Base-by-base conservation (phyloP, 1,140 invertebrate genomes). In the Saxidomus purpurata region DNA sequence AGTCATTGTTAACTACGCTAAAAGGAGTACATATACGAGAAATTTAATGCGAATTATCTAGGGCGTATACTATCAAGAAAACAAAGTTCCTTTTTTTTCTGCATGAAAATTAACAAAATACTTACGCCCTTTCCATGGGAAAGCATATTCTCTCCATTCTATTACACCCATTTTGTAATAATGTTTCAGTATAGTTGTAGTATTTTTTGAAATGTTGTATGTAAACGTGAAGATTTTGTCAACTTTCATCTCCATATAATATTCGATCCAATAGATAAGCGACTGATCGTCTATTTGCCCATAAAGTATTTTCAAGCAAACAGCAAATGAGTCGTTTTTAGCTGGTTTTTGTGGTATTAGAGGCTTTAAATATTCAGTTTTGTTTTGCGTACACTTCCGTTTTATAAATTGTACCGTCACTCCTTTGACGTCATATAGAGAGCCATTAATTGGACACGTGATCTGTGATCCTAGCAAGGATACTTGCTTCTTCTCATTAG, bases 261-360 rank as follows among this genome's bases (percentile, higher is more conserved):
- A 83, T 49, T 83, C 81, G 28, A 83, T 43, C 81, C 81, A 83
- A 47, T 83, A 36, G 8, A 83, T 63, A 0, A 83, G n/a, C 22
- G 17, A 22, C 22, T 25, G 1, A 28, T 31, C 22, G 34, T 83
- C 59, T 49, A 83, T 43, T 36, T 69, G 11, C 28, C 81, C 81
- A 69, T 67, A 83, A 1, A 69, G 0, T 25, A 83, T 40, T 59
- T 83, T 83, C 28, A 83, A 69, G 47, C 81, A 83, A n/a, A 83
- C 28, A 13, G 61, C 81, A 40, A 83, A 69, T 4, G 81, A 83
- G 15, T 47, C 38, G 17, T 43, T 19, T 40, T 83, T 69, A 15
- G 31, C 25, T 47, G n/a, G 36, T 67, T 25, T 43, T 38, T 28
- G 38, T 28, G 81, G 81, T 17, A 69, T 1, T 6, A 47, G 25